Evolutionary conservation across 2,113 vertebrate species (phyloP).

Genomic region (Hemichromis elongatus): DNA sequence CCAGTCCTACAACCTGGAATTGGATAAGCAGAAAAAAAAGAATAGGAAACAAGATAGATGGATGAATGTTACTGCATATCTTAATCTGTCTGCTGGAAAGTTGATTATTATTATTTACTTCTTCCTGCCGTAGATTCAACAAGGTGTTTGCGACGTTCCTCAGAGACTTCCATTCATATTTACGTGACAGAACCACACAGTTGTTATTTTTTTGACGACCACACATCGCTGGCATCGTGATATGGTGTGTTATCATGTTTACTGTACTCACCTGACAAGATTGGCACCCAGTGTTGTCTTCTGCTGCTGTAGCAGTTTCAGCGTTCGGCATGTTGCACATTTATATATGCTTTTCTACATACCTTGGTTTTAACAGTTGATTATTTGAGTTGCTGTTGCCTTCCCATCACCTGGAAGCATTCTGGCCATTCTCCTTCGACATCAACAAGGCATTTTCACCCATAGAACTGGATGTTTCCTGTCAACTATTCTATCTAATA

Average conservation of each 20-base stretch:
- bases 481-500: rapidly evolving
- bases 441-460: neutral
- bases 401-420: neutral
- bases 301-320: neutral
- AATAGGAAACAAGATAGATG: neutral
- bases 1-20: neutral
- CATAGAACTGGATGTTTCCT: rapidly evolving
- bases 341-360: neutral
- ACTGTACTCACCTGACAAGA: too few species aligned
- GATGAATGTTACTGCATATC: neutral
- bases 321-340: neutral
- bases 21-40: neutral
- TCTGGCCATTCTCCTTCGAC: neutral
- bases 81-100: neutral
- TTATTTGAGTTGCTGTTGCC: neutral
- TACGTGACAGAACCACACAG: neutral
- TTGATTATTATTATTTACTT: neutral
- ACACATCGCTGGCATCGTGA: neutral
- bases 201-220: rapidly evolving
- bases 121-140: neutral
- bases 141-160: neutral
- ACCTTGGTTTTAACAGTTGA: neutral
- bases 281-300: too few species aligned
- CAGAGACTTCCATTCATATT: neutral
- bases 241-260: neutral